Percentiles rank a stretch among this genome's conserved stretches.
These are phyloP conservation scores for Amblyjoppa proteus DNA, from an alignment of 2,888 invertebrate species.

Conservation along the genomic window DNA sequence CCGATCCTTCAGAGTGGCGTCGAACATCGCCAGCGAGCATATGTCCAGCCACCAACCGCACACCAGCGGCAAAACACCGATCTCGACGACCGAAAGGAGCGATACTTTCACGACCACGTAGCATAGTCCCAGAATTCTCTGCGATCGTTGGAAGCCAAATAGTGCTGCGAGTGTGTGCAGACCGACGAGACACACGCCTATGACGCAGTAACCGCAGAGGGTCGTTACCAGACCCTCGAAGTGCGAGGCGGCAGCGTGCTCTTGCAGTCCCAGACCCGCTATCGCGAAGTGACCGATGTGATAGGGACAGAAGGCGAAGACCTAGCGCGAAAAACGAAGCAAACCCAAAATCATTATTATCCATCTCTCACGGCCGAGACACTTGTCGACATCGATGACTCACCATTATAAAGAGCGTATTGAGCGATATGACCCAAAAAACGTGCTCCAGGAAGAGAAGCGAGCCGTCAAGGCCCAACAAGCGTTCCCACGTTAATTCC, in stretches of 20 bases:
- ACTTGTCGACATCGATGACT: constrained; percentile 14
- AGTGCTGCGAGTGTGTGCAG: constrained; percentile 94
- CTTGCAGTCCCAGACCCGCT: constrained; percentile 89
- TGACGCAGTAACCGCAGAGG: constrained; percentile 96
- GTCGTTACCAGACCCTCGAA: constrained; percentile 98
- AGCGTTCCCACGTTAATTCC: constrained; percentile 98
- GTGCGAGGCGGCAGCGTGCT: constrained; percentile 91
- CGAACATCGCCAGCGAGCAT: constrained; percentile 97
- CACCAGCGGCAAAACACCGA: constrained; percentile 97
- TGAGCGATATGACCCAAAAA: constrained; percentile 99
- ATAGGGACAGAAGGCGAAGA: constrained; percentile 98
- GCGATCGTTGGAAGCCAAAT: constrained; percentile 92
- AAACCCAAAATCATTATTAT: constrained; percentile 4
- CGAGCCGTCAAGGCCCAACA: constrained; percentile 98
- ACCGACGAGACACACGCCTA: constrained; percentile 93
- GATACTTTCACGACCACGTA: constrained; percentile 97
- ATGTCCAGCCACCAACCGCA: constrained; percentile 99
- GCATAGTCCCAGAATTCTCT: constrained; percentile 95
- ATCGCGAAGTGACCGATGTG: constrained; percentile 96
- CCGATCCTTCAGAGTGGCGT: constrained; percentile 94
- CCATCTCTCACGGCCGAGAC: not conserved
- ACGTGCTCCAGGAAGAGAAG: constrained; percentile 99
- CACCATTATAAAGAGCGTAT: constrained; percentile 96
- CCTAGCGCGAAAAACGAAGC: constrained; percentile 79
- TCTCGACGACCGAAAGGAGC: constrained; percentile 97